Evolutionary conservation across 2,888 invertebrate genomes (phyloP).

Genomic region (Pseudococcus viburni): DNA sequence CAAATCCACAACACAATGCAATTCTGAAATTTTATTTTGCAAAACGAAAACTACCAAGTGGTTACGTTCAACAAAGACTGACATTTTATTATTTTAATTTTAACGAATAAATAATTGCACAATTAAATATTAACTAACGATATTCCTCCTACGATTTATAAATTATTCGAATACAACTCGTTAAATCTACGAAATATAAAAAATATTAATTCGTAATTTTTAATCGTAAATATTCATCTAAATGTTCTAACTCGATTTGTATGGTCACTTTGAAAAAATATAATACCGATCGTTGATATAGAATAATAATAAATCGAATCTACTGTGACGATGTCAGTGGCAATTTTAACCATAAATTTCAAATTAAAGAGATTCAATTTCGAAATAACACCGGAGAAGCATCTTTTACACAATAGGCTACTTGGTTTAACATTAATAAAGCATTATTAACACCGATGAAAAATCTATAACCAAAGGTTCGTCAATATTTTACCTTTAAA

Average conservation of each 20-base stretch:
- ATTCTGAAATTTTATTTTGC: conserved; percentile 30
- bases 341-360: no score
- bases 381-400: not conserved
- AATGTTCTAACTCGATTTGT: not conserved
- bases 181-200: conserved; percentile 34
- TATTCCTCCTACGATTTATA: not conserved
- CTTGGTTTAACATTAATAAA: not conserved
- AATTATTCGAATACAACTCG: conserved; percentile 21
- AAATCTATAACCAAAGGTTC: no score
- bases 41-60: conserved; percentile 10
- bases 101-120: conserved; percentile 36
- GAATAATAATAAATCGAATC: not conserved
- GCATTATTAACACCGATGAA: not conserved
- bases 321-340: no score
- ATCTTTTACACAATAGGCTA: not conserved
- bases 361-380: no score
- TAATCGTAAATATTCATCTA: not conserved
- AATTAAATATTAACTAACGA: conserved; percentile 17
- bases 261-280: not conserved
- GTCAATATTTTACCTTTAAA: no score
- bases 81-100: conserved; percentile 1
- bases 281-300: no score
- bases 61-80: conserved; percentile 21
- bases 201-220: conserved; percentile 23
- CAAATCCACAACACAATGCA: not conserved